Base-by-base conservation (phyloP, 1,140 invertebrate genomes). In the Leptestheria dahalacensis region DNA sequence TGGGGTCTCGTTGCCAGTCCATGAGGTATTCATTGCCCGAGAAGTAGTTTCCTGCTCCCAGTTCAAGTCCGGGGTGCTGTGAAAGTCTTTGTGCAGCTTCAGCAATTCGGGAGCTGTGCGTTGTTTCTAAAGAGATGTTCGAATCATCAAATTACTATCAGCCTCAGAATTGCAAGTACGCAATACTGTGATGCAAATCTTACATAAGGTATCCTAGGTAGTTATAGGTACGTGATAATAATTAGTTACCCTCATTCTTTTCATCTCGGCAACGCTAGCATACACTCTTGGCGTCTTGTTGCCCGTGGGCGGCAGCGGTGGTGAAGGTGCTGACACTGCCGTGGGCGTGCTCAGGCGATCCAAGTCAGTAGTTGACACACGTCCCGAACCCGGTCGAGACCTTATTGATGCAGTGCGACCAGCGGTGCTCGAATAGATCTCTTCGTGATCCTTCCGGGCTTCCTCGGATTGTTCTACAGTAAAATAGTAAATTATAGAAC, bases 241-340 rank as follows among this genome's bases (percentile, higher is more conserved):
- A 41, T 6, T 41, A 41, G 33, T 76, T 77, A 84, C 84, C 78
- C 86, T 86, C 65, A 77, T 80, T 29, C 87, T 78, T 73, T 95
- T 95, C 91, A 95, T 95, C 72, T 94, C 91, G 0, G 91, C 88
- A 52, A 95, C 90, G 70, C 90, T 94, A 48, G 89, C 86, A 73
- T 94, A 95, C 23, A 94, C 90, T 66, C 84, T 77, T 1, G 79
- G 75, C 25, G 78, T 79, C 66, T 81, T 79, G 48, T 81, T 41
- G 25, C 20, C 84, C 60, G 75, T 74, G 11, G 77, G 57, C 20
- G 65, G 63, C 26, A 66, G 55, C 47, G 65, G 64, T n/a, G 41
- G 63, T 24, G 48, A 33, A 9, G 53, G 53, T 21, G 53, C 26
- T 49, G 62, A 25, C 57, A 55, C 53, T 12, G 20, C 63, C 64